Percentiles rank a stretch among this genome's conserved stretches.
Evolutionary conservation across 2,797 vertebrate species (phyloP).

Genomic region (Bufotes viridis): DNA sequence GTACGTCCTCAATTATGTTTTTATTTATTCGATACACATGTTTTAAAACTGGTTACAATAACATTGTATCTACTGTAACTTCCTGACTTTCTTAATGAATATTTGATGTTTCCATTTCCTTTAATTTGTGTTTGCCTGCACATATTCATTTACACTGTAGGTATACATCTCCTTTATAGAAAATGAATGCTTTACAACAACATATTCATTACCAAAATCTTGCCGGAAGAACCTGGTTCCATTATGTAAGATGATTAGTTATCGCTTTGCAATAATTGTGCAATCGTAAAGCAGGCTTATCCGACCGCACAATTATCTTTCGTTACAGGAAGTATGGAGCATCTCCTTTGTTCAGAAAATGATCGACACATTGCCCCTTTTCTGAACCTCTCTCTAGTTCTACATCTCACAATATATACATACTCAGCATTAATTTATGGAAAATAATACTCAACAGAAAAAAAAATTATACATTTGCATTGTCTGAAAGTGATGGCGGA

Average conservation of each 20-base stretch:
- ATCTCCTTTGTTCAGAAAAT: constrained; percentile 18
- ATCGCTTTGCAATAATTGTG: constrained; percentile 21
- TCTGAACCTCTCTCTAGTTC: not conserved
- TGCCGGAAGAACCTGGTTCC: not conserved
- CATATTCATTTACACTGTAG: not conserved
- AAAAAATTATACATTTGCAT: not conserved
- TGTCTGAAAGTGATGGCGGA: not conserved
- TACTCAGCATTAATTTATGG: not conserved
- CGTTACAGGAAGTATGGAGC: constrained; percentile 17
- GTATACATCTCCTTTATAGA: not conserved
- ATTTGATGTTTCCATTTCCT: not conserved
- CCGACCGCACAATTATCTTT: constrained; percentile 7
- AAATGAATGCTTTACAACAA: not conserved
- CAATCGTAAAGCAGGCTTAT: constrained; percentile 17
- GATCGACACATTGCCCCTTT: constrained; percentile 18
- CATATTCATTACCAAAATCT: not conserved
- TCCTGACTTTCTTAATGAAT: not conserved
- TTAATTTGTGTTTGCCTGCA: not conserved
- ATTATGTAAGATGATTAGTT: constrained; percentile 11
- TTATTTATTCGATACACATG: not conserved
- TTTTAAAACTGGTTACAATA: not conserved
- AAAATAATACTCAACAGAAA: not conserved
- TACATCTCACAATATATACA: not conserved
- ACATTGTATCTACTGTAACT: not conserved
- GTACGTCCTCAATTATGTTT: not conserved